These are phyloP conservation scores for Tetraodon nigroviridis DNA, from an alignment of 2,113 vertebrate genomes.

Conservation along the genomic window DNA sequence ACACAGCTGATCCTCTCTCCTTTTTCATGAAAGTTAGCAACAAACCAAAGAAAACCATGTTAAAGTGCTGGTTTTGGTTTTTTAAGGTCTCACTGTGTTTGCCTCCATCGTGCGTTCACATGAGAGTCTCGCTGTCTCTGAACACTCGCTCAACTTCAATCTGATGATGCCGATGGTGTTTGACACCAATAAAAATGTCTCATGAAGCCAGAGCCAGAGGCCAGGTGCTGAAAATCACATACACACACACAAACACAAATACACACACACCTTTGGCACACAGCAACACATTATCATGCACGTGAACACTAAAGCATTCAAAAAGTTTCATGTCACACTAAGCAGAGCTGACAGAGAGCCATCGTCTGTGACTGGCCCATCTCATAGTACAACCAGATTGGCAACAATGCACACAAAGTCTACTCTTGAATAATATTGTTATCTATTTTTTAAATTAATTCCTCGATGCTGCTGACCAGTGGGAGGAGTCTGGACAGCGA, in stretches of 20 bases:
- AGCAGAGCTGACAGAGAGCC: slow-evolving; percentile 38
- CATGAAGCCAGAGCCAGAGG: slow-evolving; percentile 61
- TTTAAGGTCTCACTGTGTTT: no score
- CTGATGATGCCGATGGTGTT: slow-evolving; percentile 56
- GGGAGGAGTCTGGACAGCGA: no score
- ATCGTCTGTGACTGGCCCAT: slow-evolving; percentile 10
- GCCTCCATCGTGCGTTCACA: no score
- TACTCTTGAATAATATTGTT: no score
- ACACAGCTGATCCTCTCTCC: no score
- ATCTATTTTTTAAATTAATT: no score
- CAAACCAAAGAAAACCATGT: no score
- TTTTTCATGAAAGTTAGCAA: no score
- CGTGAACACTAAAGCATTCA: neutral
- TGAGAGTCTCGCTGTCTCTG: no score
- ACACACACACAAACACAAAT: neutral
- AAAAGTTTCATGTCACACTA: slow-evolving; percentile 43
- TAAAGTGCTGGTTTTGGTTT: no score
- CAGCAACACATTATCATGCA: neutral
- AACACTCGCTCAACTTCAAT: slow-evolving; percentile 12
- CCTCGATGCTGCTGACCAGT: no score
- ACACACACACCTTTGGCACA: neutral
- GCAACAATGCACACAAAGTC: no score
- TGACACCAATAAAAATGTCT: slow-evolving; percentile 72
- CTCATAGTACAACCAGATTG: neutral
- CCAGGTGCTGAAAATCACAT: slow-evolving; percentile 16